Evolutionary conservation across 2,113 vertebrate species (phyloP).

Genomic region (Trinectes maculatus): DNA sequence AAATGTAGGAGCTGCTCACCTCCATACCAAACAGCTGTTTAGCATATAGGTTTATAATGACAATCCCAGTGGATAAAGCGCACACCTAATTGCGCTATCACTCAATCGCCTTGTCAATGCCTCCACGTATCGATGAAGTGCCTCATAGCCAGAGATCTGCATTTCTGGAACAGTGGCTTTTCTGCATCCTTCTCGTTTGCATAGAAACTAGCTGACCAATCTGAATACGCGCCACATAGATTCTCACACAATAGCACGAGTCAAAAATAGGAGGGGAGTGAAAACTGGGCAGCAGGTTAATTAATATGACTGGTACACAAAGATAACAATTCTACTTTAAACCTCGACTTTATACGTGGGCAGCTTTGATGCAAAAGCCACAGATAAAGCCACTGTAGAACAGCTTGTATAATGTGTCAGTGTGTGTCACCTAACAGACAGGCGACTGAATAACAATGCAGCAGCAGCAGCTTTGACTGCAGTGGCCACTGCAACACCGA

Average conservation of each 20-base stretch:
- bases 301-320: slow-evolving; percentile 52
- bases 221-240: slow-evolving; percentile 12
- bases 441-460: slow-evolving; percentile 16
- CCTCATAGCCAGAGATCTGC: slow-evolving; percentile 14
- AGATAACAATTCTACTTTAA: slow-evolving; percentile 23
- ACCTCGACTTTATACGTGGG: slow-evolving; percentile 18
- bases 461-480: slow-evolving; percentile 3
- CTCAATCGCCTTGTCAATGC: slow-evolving; percentile 64
- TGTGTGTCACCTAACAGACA: slow-evolving; percentile 11
- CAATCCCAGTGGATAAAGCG: slow-evolving; percentile 50
- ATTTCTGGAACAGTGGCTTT: slow-evolving; percentile 26
- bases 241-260: slow-evolving; percentile 35
- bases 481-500: neutral
- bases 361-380: slow-evolving; percentile 3
- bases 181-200: slow-evolving; percentile 50
- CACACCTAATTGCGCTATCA: slow-evolving; percentile 64
- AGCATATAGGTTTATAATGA: slow-evolving; percentile 55
- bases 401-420: slow-evolving; percentile 11
- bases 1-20: slow-evolving; percentile 1
- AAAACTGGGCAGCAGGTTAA: slow-evolving; percentile 53
- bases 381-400: neutral
- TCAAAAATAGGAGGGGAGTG: slow-evolving; percentile 25
- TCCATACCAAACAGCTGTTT: slow-evolving; percentile 63
- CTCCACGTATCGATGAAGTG: slow-evolving; percentile 39
- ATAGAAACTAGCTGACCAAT: slow-evolving; percentile 57